Conservation (phyloP, 1,140 invertebrate genomes). For the Solenopsis invicta region DNA sequence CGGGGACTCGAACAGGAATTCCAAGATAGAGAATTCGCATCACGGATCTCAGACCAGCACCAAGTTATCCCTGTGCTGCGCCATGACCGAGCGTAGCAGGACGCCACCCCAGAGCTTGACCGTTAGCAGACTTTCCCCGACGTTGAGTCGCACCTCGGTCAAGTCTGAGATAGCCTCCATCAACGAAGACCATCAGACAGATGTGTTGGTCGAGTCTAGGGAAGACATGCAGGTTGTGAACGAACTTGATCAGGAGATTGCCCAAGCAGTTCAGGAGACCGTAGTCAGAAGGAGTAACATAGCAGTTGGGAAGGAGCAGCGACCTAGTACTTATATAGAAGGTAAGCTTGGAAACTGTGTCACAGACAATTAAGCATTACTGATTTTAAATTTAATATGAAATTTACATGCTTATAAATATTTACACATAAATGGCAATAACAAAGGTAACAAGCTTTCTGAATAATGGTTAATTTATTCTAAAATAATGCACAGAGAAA, state of each 20-base stretch:
- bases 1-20: conserved; percentile 78
- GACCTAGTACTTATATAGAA: conserved; percentile 71
- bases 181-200: conserved; percentile 79
- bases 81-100: conserved; percentile 85
- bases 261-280: conserved; percentile 50
- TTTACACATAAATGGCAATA: neutral
- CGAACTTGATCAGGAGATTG: neutral
- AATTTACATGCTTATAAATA: neutral
- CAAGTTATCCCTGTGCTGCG: conserved; percentile 85
- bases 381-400: neutral
- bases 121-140: conserved; percentile 81
- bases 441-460: too few species aligned
- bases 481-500: too few species aligned
- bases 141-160: conserved; percentile 80
- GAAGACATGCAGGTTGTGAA: conserved; percentile 56
- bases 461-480: too few species aligned
- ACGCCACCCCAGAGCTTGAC: conserved; percentile 84
- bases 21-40: conserved; percentile 82
- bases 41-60: conserved; percentile 84
- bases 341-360: conserved; percentile 68
- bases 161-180: conserved; percentile 81
- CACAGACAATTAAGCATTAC: neutral
- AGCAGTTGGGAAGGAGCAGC: conserved; percentile 65
- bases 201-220: conserved; percentile 75
- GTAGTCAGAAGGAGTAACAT: conserved; percentile 56